These are phyloP conservation scores for Plebejus anna DNA, from an alignment of 2,888 invertebrate species.

Conservation along the genomic window DNA sequence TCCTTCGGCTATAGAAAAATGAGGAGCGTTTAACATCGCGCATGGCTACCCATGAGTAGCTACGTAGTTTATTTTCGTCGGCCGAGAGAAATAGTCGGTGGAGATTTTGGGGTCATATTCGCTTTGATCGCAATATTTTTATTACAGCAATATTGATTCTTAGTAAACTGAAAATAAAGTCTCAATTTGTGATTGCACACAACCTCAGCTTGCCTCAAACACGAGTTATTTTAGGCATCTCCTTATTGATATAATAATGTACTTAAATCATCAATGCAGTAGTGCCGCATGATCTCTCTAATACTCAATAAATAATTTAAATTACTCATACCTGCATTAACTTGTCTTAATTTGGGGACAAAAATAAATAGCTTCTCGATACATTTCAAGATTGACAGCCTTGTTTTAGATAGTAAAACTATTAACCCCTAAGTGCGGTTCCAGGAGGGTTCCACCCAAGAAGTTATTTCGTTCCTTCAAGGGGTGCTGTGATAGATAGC, in stretches of 20 bases:
- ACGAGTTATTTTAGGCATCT: neutral
- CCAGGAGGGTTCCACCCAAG: constrained; percentile 5
- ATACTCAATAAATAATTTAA: no score
- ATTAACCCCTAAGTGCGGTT: constrained; percentile 9
- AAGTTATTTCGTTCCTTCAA: constrained; percentile 15
- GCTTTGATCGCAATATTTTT: constrained; percentile 1
- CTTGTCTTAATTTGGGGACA: neutral
- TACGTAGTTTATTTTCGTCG: constrained; percentile 42
- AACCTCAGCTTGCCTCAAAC: neutral
- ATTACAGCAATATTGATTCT: neutral
- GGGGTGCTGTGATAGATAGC: constrained; percentile 55
- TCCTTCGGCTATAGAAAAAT: constrained; percentile 76
- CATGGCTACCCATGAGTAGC: constrained; percentile 56
- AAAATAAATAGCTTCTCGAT: neutral
- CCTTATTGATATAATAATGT: no score
- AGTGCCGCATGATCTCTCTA: no score
- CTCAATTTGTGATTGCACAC: neutral
- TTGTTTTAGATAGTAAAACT: constrained; percentile 12
- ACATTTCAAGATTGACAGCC: constrained; percentile 10
- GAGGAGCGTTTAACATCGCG: constrained; percentile 69
- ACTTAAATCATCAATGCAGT: no score
- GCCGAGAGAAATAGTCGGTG: constrained; percentile 32
- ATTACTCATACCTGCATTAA: neutral
- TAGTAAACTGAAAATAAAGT: neutral
- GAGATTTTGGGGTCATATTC: constrained; percentile 11